phyloP scores from a whole-genome alignment of 1,140 invertebrate species.

The Hestina assimilis region DNA sequence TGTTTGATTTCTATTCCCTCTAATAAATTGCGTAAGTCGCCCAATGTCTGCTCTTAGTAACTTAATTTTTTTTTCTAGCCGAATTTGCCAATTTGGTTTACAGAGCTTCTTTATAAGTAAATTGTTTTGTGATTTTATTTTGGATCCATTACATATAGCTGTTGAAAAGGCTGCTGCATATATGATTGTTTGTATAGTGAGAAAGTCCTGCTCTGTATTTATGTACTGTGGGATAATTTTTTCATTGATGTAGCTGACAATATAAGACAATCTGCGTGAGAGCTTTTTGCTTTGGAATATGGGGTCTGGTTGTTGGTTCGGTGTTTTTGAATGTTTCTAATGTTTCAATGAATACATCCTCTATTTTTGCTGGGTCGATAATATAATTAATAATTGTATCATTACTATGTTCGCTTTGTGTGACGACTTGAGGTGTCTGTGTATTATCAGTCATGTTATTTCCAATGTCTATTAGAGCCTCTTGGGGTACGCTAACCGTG shows the following conservation, averaged over 20 bases:
- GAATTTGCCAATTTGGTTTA: constrained; percentile 10
- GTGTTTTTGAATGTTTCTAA: background rate
- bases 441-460: background rate
- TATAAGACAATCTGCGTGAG: background rate
- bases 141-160: background rate
- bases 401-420: background rate
- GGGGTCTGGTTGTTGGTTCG: background rate
- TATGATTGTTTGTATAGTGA: background rate
- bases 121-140: background rate
- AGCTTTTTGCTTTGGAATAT: background rate
- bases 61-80: constrained; percentile 6
- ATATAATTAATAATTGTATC: background rate
- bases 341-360: background rate
- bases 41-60: constrained; percentile 5
- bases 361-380: background rate
- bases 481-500: no score
- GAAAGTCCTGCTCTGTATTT: background rate
- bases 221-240: background rate
- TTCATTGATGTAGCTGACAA: background rate
- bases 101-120: background rate
- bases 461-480: no score
- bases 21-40: background rate
- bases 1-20: constrained; percentile 1
- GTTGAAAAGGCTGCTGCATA: background rate
- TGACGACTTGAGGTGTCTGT: background rate